Evolutionary conservation across 2,888 invertebrate genomes (phyloP).

Genomic region (Lasiommata megera): DNA sequence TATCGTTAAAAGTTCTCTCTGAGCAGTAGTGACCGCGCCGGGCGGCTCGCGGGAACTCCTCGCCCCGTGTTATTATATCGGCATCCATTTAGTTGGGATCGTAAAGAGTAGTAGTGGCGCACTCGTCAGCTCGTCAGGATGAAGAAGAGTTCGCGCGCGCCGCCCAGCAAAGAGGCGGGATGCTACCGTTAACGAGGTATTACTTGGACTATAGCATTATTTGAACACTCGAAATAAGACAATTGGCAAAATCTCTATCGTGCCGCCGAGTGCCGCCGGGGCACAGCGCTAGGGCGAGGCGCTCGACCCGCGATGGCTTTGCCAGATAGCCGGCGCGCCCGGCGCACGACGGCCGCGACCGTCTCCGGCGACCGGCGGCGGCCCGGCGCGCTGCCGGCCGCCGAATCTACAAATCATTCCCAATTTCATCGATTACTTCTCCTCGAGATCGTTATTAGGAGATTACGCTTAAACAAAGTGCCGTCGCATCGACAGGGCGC

Average conservation of each 20-base stretch:
- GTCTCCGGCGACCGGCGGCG: conserved; percentile 6
- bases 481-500: neutral
- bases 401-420: conserved; percentile 18
- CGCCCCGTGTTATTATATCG: no score
- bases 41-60: no score
- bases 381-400: neutral
- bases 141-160: no score
- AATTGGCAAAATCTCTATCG: neutral
- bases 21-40: no score
- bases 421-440: conserved; percentile 12
- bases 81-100: no score
- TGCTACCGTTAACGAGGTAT: no score
- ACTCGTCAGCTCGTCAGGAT: no score
- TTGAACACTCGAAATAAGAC: neutral
- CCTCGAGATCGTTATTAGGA: conserved; percentile 5
- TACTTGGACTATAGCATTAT: no score
- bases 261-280: neutral
- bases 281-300: neutral
- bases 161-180: neutral
- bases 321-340: no score
- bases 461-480: neutral
- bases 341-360: neutral
- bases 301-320: conserved; percentile 9
- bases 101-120: no score
- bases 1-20: no score